These are phyloP conservation scores for Sorex araneus DNA, from an alignment of 2,113 vertebrate species.

Conservation along the genomic window DNA sequence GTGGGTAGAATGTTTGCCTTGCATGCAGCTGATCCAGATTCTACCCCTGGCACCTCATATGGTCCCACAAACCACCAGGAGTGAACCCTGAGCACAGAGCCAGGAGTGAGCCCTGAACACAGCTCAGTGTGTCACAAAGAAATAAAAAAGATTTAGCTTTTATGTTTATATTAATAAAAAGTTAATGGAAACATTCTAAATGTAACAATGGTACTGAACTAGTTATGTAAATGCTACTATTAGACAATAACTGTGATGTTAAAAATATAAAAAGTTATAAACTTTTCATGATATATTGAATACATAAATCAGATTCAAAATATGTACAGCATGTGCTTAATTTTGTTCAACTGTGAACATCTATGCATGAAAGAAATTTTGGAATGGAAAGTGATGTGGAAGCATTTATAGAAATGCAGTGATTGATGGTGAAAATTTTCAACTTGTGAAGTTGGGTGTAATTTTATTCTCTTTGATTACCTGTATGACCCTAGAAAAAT, in stretches of 20 bases:
- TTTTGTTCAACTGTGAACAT: not conserved
- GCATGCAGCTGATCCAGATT: no score
- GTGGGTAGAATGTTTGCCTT: no score
- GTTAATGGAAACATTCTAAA: not conserved
- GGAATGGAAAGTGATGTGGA: not conserved
- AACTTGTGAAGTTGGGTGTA: not conserved
- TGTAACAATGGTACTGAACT: not conserved
- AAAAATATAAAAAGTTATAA: not conserved
- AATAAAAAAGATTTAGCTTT: not conserved
- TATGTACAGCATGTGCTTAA: not conserved
- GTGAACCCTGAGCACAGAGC: no score
- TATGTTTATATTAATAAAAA: not conserved
- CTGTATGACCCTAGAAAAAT: not conserved
- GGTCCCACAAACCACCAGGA: no score
- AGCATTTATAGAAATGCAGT: accelerated
- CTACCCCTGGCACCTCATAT: no score
- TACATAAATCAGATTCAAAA: not conserved
- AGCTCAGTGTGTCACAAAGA: no score
- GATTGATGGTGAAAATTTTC: not conserved
- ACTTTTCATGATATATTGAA: not conserved
- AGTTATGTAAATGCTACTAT: not conserved
- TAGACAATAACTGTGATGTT: not conserved
- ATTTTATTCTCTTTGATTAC: not conserved
- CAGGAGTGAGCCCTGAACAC: no score
- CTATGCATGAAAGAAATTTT: not conserved